Evolutionary conservation across 2,888 invertebrate species (phyloP), one percentile per base, ranked within the genome.

Genomic region (Luperina nickerlii): DNA sequence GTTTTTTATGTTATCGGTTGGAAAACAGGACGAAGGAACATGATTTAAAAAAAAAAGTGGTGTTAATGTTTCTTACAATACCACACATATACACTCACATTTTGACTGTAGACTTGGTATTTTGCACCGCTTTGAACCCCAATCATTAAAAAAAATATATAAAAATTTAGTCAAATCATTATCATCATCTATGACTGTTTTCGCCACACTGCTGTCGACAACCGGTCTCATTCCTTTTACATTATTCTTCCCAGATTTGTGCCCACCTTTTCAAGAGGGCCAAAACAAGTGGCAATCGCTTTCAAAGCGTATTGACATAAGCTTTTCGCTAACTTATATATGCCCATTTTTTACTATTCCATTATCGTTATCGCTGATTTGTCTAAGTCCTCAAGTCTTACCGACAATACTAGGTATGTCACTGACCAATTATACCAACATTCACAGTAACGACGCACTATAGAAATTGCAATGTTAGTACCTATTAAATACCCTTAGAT

Each of bases 1-100:
- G 68, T 81, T 76, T 82, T 82, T 86, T 86, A 82, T 82, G 82
- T 62, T 82, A 82, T 82, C 38, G 83, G 75, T 74, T 74, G 27
- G 51, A 66, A 82, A 86, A 86, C n/a, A 60, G 42, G 68, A 45
- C 27, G 20, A 48, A 18, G n/a, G 27, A 18, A 27, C 20, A 51
- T 27, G 32, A 54, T 45, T 32, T 51, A 18, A n/a, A 65, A n/a
- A 82, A n/a, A 82, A 63, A 71, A n/a, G 62, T n/a, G 15, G 24
- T 48, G 38, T 38, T 27, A 27, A 76, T 76, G 27, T 76, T n/a
- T 66, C 4, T 32, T n/a, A 1, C 11, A 57, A 57, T 57, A 57
- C 24, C 57, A 60, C n/a, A n/a, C 11, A n/a, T 3, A 4, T 57
- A n/a, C 1, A 54, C 54, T 24, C 24, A 54, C 20, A 24, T 54